Evolutionary conservation across 2,797 vertebrate species (phyloP), one percentile per base, ranked within the genome.

Genomic region (Falco novaeseelandiae): DNA sequence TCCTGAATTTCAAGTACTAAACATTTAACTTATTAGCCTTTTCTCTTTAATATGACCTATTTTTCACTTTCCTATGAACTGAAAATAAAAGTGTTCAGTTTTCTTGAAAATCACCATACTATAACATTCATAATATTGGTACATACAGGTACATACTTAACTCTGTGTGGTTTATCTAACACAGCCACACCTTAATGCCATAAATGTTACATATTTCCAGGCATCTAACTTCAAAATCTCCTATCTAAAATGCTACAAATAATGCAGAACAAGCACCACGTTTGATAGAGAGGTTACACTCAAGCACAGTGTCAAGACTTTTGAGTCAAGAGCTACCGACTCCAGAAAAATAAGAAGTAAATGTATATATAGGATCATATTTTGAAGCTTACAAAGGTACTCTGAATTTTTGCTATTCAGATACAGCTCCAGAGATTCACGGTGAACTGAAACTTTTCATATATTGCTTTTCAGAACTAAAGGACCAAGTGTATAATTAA

Each of bases 11-110:
- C 30, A 85, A 66, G 86, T 83, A 83, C 76, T 61, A 95, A 94
- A 91, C 18, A 78, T 69, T 92, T 92, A 80, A 82, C 52, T 95
- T 82, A 82, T 21, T 86, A 92, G 69, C 7, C n/a, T 87, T 40
- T 83, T 62, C 44, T 52, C 42, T 49, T 89, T 74, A 91, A 48
- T 21, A 32, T 70, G 72, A 92, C 83, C 79, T 87, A 72, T 72
- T 96, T 95, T 93, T 85, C 30, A 62, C 30, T 92, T 76, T 52
- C 46, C 21, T 83, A 27, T 63, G 40, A 87, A 74, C 3, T 62
- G n/a, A 59, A 48, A 69, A 51, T 55, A 83, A 55, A 70, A 59
- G 21, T 27, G 25, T 36, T 70, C 22, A 11, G 21, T 58, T 77
- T 94, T 65, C 77, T 77, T 83, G 21, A 66, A 93, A 89, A 74